These are phyloP conservation scores for Chamaea fasciata DNA, from an alignment of 2,113 vertebrate genomes.

Conservation along the genomic window DNA sequence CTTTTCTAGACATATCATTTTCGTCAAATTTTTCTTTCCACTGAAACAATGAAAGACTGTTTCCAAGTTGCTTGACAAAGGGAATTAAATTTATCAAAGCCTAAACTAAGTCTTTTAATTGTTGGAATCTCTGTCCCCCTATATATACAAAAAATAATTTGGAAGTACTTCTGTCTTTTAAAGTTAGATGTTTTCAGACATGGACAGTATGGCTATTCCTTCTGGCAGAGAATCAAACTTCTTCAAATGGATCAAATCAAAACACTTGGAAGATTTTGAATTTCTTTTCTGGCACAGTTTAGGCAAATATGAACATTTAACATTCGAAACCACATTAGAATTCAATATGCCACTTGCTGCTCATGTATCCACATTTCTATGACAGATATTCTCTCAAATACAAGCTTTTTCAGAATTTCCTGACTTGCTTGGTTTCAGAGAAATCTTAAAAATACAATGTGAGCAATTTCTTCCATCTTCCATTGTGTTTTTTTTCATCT, in stretches of 20 bases:
- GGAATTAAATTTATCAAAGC: neutral
- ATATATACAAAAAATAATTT: neutral
- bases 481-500: neutral
- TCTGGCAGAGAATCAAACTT: neutral
- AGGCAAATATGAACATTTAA: neutral
- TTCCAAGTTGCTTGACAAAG: neutral
- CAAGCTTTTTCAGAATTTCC: neutral
- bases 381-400: neutral
- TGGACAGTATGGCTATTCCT: neutral
- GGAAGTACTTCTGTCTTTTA: neutral
- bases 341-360: neutral
- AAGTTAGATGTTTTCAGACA: constrained; percentile 9
- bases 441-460: neutral
- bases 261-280: neutral
- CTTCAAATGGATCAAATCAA: constrained; percentile 13
- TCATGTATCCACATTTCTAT: neutral
- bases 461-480: neutral
- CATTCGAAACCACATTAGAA: neutral
- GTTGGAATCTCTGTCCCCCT: neutral
- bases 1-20: neutral
- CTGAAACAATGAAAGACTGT: neutral
- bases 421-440: neutral
- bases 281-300: neutral
- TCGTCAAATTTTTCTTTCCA: neutral
- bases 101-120: neutral